Evolutionary conservation across 2,797 vertebrate species (phyloP).

Genomic region (Lagocephalus sceleratus): DNA sequence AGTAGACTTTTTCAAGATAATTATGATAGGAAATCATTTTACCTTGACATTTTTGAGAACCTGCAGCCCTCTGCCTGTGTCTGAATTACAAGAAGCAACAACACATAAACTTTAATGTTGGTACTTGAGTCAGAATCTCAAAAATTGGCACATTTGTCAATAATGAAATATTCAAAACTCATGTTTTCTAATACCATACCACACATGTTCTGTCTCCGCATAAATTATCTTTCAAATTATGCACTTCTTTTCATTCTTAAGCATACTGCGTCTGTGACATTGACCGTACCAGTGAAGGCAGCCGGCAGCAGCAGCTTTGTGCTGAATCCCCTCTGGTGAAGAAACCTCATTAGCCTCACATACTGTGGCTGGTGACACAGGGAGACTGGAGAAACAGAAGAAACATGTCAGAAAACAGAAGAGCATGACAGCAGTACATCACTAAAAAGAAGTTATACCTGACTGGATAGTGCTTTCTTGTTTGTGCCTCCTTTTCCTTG

Average conservation of each 20-base stretch:
- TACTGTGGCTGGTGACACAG: slow-evolving; percentile 78
- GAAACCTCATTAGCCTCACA: slow-evolving; percentile 84
- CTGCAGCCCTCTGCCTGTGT: slow-evolving; percentile 88
- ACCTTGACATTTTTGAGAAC: slow-evolving; percentile 79
- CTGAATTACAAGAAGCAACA: slow-evolving; percentile 57
- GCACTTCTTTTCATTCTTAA: neutral
- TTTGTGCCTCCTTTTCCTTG: slow-evolving; percentile 57
- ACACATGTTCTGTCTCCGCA: too few relatives aligned
- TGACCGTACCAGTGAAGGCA: slow-evolving; percentile 77
- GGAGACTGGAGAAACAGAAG: slow-evolving; percentile 65
- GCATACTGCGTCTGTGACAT: accelerated
- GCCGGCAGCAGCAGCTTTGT: slow-evolving; percentile 78
- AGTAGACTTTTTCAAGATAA: too few relatives aligned
- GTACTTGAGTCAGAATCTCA: neutral
- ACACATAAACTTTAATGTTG: neutral
- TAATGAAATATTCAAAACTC: neutral
- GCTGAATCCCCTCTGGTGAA: slow-evolving; percentile 83
- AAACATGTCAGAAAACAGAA: neutral
- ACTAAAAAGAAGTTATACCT: slow-evolving; percentile 30
- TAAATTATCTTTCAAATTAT: neutral
- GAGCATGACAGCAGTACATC: too few relatives aligned
- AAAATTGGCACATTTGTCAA: neutral
- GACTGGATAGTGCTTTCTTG: slow-evolving; percentile 5
- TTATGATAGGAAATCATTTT: slow-evolving; percentile 2
- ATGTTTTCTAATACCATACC: too few relatives aligned